Evolutionary conservation across 2,888 invertebrate species (phyloP).

Genomic region (Metacarcinus magister): DNA sequence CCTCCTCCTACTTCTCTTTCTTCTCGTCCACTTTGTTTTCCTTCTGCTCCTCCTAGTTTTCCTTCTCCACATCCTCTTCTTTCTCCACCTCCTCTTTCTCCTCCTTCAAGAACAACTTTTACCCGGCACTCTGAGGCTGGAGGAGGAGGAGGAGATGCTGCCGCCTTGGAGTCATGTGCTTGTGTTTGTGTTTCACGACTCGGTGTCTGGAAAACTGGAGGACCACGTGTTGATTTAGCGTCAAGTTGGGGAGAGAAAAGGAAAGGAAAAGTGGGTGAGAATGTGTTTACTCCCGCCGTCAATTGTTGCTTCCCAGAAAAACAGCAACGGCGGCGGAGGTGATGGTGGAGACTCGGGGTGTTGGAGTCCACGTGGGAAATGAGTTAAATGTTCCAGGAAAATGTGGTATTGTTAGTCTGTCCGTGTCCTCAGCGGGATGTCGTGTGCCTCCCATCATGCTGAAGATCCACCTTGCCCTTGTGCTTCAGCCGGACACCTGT

Average conservation of each 20-base stretch:
- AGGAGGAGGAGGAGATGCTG: neutral
- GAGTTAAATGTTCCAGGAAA: neutral
- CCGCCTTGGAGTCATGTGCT: neutral
- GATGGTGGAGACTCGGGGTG: neutral
- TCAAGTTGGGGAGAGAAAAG: neutral
- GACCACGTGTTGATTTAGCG: constrained; percentile 27
- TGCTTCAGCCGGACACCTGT: constrained; percentile 6
- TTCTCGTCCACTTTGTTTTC: no score
- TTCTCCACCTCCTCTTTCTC: neutral
- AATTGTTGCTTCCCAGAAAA: neutral
- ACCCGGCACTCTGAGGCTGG: neutral
- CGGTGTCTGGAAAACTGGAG: neutral
- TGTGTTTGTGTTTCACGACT: neutral
- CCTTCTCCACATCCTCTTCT: neutral
- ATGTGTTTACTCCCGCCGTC: neutral
- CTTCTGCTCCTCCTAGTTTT: neutral
- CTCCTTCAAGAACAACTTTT: neutral
- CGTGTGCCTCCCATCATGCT: neutral
- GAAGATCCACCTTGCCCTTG: neutral
- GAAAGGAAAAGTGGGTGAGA: neutral
- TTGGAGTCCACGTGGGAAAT: neutral
- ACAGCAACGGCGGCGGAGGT: neutral
- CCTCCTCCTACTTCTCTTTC: no score
- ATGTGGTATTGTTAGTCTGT: no score
- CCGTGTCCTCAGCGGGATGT: neutral